Evolutionary conservation across 2,113 vertebrate species (phyloP), one percentile per base, ranked within the genome.

Genomic region (Neolamprologus toae): DNA sequence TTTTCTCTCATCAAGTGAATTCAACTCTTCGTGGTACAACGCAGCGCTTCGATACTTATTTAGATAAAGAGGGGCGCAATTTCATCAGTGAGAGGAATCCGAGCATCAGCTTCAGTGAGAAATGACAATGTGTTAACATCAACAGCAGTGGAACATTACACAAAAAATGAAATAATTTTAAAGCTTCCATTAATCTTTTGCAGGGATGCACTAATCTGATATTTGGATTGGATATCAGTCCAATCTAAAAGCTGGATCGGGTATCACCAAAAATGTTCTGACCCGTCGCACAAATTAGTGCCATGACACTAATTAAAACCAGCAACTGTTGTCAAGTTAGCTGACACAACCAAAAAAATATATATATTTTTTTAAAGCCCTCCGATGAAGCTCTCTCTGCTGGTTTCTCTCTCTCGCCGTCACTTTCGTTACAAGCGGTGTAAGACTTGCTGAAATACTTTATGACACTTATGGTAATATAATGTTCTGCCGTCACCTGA

Each of bases 81-180:
- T 71, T 71, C 66, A 42, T 71, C 66, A 71, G 66, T 40, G 35
- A 68, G 59, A 63, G 17, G 59, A 63, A 63, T n/a, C 61, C 0
- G 17, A 35, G 61, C 61, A 66, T 66, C 61, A 42, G n/a, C 66
- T 23, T 16, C 37, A 42, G n/a, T 42, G 66, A 42, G 37, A 71
- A 71, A 23, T 71, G n/a, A 71, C 11, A 42, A 42, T 71, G 35
- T 71, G 66, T 42, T 71, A 71, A 71, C 63, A 68, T n/a, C n/a
- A 23, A 42, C 35, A 71, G 66, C n/a, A 14, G 35, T 21, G n/a
- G 21, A 71, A 23, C 37, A 16, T 23, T 71, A 42, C 66, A 71
- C 2, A 71, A 71, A 40, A 42, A 71, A 9, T 23, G 2, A 42
- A 71, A 42, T 42, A 8, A 23, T 16, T 71, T 71, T 71, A 42